These are phyloP conservation scores for Lamellibrachia luymesi DNA, from an alignment of 1,140 invertebrate species.

Conservation along the genomic window DNA sequence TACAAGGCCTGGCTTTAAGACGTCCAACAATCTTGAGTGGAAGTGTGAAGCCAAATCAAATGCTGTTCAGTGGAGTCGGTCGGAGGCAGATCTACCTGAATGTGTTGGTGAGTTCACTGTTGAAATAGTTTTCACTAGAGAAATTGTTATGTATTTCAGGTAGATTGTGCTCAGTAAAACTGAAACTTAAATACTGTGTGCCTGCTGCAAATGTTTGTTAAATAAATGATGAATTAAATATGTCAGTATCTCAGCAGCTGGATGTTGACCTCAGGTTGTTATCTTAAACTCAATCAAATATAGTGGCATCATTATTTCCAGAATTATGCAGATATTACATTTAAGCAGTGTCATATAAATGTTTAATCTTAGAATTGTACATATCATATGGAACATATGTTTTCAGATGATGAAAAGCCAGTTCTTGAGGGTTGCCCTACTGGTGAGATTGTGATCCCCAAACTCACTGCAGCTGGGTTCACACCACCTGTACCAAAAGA, in stretches of 20 bases:
- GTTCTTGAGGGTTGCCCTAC: neutral
- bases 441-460: neutral
- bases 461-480: neutral
- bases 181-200: neutral
- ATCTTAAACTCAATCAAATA: neutral
- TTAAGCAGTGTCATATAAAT: neutral
- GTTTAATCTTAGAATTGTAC: neutral
- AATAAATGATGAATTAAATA: neutral
- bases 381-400: neutral
- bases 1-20: neutral
- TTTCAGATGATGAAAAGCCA: neutral
- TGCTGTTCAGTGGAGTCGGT: neutral
- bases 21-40: neutral
- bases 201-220: neutral
- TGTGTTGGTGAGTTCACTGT: neutral
- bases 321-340: no score
- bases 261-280: neutral
- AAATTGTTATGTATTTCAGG: no score
- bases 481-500: neutral
- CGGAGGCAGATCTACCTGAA: neutral
- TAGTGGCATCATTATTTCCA: neutral
- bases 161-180: neutral
- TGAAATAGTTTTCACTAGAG: neutral
- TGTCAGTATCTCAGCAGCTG: neutral
- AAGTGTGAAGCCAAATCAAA: neutral